These are phyloP conservation scores for Charina bottae DNA, from an alignment of 2,113 vertebrate genomes.

Conservation along the genomic window DNA sequence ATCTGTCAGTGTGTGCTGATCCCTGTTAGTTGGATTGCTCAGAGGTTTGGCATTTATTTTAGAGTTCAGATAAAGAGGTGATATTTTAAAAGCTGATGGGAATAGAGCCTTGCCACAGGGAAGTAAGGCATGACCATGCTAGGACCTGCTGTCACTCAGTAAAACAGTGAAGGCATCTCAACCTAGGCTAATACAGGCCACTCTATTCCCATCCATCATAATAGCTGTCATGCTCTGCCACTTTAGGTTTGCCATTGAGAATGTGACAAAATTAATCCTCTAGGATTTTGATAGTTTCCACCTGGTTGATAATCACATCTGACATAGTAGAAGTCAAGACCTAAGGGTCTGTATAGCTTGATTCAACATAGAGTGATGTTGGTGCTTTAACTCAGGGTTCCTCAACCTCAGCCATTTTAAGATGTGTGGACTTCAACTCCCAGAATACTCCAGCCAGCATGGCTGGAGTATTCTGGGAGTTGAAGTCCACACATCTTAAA, in stretches of 20 bases:
- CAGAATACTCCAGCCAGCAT: too few relatives aligned
- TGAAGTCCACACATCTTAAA: too few relatives aligned
- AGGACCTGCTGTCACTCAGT: conserved; percentile 61
- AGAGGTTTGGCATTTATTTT: conserved; percentile 33
- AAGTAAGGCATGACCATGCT: conserved; percentile 39
- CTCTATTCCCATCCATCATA: conserved; percentile 58
- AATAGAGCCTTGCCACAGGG: conserved; percentile 26
- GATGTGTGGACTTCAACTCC: too few relatives aligned
- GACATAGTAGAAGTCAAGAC: background rate
- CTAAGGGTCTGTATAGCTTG: background rate
- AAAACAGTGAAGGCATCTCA: conserved; percentile 45
- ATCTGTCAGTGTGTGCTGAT: conserved; percentile 48
- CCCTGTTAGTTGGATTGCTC: conserved; percentile 44
- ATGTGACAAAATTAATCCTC: conserved; percentile 10
- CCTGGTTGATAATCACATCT: conserved; percentile 30
- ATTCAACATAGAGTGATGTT: background rate
- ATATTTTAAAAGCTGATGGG: conserved; percentile 54
- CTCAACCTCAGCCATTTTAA: too few relatives aligned
- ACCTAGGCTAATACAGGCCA: conserved; percentile 28
- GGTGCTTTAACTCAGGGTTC: background rate
- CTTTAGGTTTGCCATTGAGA: background rate
- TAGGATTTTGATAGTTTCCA: background rate
- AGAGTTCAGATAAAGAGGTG: conserved; percentile 31
- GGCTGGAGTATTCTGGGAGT: too few relatives aligned
- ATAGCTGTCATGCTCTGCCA: conserved; percentile 48